Base-by-base conservation (phyloP, 2,888 invertebrate genomes). In the Agapetus fuscipes region DNA sequence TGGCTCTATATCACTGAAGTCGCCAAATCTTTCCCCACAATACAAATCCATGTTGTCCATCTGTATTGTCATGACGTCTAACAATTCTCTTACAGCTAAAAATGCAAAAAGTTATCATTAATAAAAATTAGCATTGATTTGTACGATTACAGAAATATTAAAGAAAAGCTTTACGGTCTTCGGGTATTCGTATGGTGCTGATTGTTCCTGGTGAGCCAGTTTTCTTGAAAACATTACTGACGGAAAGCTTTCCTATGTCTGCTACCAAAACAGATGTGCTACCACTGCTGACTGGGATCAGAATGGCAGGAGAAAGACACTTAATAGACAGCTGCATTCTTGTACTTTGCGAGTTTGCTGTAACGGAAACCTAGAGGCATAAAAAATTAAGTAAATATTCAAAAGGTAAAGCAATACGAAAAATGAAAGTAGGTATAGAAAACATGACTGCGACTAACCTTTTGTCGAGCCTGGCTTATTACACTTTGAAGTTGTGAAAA, bases 401-500 rank as follows among this genome's bases (percentile, higher is more conserved):
- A 34, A 34, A 39, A 37, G 14, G n/a, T 17, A 14, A 29, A 29
- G 30, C 35, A 14, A 6, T 20, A 20, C 9, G 9, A 20, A 20
- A 20, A 20, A 9, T 20, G 20, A 6, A 9, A 20, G 9, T 20
- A 20, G 9, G 9, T 20, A 20, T 20, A 20, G 9, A 20, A 20
- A 20, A 20, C 20, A 20, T 20, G 9, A 20, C 9, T 6, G 20
- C 9, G 4, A 7, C 5, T 53, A 34, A 77, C 71, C 54, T 74
- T 71, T 37, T 71, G 72, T 9, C 81, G 72, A 9, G 82, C 80
- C 51, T 82, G 73, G 53, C 78, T 67, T 45, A 87, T 78, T 42
- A 88, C 81, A 42, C 83, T 79, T 55, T 89, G 83, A 34, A 93
- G 64, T 54, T 90, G 82, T 3, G 84, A 76, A 58, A 96, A 90